Base-by-base conservation (phyloP, 2,888 invertebrate genomes). In the Drosophila kokeensis region DNA sequence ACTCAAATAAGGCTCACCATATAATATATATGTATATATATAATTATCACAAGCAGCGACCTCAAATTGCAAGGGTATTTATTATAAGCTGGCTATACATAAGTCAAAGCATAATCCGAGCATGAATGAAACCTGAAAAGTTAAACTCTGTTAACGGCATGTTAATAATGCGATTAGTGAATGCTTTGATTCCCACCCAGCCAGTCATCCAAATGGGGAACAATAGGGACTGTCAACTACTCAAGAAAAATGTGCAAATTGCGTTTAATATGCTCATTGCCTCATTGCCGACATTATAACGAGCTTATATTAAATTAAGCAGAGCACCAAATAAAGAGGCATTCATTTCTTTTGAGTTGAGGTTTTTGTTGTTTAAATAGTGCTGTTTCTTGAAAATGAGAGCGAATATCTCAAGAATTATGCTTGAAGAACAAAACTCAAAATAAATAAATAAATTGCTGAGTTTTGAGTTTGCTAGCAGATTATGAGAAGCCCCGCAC, bases 81-180 rank as follows among this genome's bases (percentile, higher is more conserved):
- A 27, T 54, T 4, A 2, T 27, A 55, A 36, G 34, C 53, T 6
- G 18, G 34, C 24, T 11, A 34, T 36, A 6, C 18, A 27, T 10
- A 36, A 54, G 18, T 34, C 53, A 24, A 18, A 10, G 18, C 24
- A 38, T 55, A 38, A 36, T 27, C 54, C 13, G n/a, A n/a, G n/a
- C 36, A n/a, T 4, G 1, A 55, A n/a, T 13, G 4, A 24, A 38
- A 29, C 13, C 38, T 38, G 55, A 13, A n/a, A 55, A 15, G 55
- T 15, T 55, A 15, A 55, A 29, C 27, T 24, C 38, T 38, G n/a
- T n/a, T n/a, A n/a, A 36, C 5, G n/a, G 27, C 24, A 55, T n/a
- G 38, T n/a, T 13, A 38, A 55, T 55, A 55, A 55, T 55, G 38
- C 27, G 55, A 55, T 55, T 55, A 29, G 27, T 15, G n/a, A 55